Evolutionary conservation across 2,888 invertebrate species (phyloP).

Genomic region (Sipunculus nudus): DNA sequence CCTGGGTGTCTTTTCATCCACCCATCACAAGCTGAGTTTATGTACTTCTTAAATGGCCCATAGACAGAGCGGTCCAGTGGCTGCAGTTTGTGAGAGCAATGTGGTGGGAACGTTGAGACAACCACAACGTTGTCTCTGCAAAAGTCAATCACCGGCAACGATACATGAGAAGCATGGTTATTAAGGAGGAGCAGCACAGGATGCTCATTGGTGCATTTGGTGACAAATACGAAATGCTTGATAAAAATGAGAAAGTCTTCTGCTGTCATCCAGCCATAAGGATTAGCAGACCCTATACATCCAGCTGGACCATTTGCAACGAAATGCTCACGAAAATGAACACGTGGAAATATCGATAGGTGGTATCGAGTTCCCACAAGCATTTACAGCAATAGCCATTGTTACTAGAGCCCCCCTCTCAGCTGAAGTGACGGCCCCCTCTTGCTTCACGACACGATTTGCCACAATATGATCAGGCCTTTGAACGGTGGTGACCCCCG

Average conservation of each 20-base stretch:
- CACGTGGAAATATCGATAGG: slow-evolving; percentile 11
- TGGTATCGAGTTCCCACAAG: slow-evolving; percentile 14
- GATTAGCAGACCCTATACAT: background rate
- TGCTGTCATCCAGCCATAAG: slow-evolving; percentile 19
- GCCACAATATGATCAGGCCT: slow-evolving; percentile 16
- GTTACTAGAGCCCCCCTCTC: slow-evolving; percentile 17
- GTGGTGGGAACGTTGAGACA: slow-evolving; percentile 5
- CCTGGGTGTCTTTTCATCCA: slow-evolving; percentile 54
- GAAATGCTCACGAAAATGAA: slow-evolving; percentile 4
- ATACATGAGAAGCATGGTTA: slow-evolving; percentile 22
- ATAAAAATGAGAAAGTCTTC: slow-evolving; percentile 12
- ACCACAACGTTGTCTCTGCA: slow-evolving; percentile 15
- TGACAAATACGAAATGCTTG: slow-evolving; percentile 10
- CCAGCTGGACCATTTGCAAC: background rate
- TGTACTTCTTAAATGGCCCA: slow-evolving; percentile 49
- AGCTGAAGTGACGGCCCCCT: slow-evolving; percentile 12
- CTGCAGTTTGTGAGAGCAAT: slow-evolving; percentile 9
- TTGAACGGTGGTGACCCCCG: slow-evolving; percentile 23
- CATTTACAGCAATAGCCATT: slow-evolving; percentile 3
- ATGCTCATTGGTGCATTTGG: slow-evolving; percentile 13
- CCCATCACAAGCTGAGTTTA: slow-evolving; percentile 51
- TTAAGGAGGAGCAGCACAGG: slow-evolving; percentile 13
- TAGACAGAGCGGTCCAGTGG: slow-evolving; percentile 45
- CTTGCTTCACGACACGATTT: slow-evolving; percentile 1
- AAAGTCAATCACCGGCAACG: slow-evolving; percentile 10